These are phyloP conservation scores for Merluccius polli DNA, from an alignment of 2,797 vertebrate genomes.

Conservation along the genomic window DNA sequence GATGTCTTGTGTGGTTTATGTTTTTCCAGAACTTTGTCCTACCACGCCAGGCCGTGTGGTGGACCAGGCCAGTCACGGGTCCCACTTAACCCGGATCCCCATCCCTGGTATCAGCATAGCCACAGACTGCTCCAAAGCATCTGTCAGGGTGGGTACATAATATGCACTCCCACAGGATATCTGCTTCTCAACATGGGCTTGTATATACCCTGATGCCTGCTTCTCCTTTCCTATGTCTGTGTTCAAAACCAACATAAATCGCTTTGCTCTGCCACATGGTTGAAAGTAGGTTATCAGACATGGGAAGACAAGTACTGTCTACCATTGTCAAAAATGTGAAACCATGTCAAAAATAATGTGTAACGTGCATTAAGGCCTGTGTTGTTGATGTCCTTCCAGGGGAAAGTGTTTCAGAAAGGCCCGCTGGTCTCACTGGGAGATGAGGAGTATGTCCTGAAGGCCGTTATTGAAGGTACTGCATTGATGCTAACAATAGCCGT, in stretches of 20 bases:
- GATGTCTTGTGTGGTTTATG: not conserved
- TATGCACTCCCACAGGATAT: too few species aligned
- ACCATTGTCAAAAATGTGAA: not conserved
- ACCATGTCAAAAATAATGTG: not conserved
- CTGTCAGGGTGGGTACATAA: constrained; percentile 53
- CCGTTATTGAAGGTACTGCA: constrained; percentile 65
- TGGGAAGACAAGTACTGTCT: not conserved
- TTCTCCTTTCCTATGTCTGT: not conserved
- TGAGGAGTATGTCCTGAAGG: constrained; percentile 58
- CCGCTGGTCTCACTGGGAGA: constrained; percentile 51
- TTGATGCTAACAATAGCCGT: not conserved
- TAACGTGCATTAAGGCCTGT: not conserved
- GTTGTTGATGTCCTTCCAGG: constrained; percentile 48
- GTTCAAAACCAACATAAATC: not conserved
- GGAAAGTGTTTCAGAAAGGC: constrained; percentile 66
- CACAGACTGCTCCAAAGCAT: constrained; percentile 33
- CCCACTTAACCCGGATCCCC: constrained; percentile 43
- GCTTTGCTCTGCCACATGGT: not conserved
- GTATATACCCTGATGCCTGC: not conserved
- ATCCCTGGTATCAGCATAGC: constrained; percentile 39
- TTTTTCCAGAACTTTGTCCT: constrained; percentile 21
- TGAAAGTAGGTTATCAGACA: not conserved
- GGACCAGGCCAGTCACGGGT: constrained; percentile 24
- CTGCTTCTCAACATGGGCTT: not conserved
- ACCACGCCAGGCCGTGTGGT: constrained; percentile 56